Conservation (phyloP, 2,797 vertebrate species). For the Bradypus variegatus region DNA sequence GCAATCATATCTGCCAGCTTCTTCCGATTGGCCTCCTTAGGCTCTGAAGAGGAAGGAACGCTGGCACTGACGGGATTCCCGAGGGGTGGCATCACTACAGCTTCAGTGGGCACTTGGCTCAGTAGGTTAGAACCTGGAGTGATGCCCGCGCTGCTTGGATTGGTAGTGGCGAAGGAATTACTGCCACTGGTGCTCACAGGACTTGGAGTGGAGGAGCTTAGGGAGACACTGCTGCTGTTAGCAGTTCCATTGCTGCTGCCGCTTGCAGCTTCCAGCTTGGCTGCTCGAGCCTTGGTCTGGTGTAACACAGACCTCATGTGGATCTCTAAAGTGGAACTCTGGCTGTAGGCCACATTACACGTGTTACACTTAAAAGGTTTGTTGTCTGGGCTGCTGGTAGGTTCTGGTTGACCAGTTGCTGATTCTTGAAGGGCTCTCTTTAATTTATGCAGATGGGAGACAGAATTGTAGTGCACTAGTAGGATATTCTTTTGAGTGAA, state of each 20-base stretch:
- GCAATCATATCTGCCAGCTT: conserved; percentile 93
- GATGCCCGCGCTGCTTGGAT: conserved; percentile 76
- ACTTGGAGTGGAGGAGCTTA: conserved; percentile 86
- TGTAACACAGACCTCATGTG: conserved; percentile 99
- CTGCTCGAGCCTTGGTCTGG: conserved; percentile 97
- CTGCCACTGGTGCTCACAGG: conserved; percentile 79
- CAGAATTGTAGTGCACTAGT: conserved; percentile 98
- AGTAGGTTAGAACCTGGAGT: conserved; percentile 77
- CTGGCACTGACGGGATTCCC: conserved; percentile 69
- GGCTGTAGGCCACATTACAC: conserved; percentile 98
- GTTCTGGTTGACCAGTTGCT: conserved; percentile 92
- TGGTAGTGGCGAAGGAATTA: conserved; percentile 80
- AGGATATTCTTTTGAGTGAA: conserved; percentile 99
- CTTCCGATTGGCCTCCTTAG: conserved; percentile 90
- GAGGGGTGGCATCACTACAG: conserved; percentile 76
- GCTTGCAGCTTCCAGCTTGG: conserved; percentile 95
- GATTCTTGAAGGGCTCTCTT: conserved; percentile 98
- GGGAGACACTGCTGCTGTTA: conserved; percentile 69
- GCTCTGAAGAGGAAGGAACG: conserved; percentile 83
- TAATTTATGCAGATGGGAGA: conserved; percentile 98
- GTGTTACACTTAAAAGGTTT: conserved; percentile 99
- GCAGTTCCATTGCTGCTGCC: conserved; percentile 73
- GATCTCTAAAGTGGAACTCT: conserved; percentile 98
- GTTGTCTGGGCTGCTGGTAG: conserved; percentile 97
- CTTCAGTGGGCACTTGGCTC: conserved; percentile 79